Percentiles rank a stretch among this genome's conserved stretches.
Evolutionary conservation across 2,797 vertebrate species (phyloP).

Genomic region (Parambassis ranga): DNA sequence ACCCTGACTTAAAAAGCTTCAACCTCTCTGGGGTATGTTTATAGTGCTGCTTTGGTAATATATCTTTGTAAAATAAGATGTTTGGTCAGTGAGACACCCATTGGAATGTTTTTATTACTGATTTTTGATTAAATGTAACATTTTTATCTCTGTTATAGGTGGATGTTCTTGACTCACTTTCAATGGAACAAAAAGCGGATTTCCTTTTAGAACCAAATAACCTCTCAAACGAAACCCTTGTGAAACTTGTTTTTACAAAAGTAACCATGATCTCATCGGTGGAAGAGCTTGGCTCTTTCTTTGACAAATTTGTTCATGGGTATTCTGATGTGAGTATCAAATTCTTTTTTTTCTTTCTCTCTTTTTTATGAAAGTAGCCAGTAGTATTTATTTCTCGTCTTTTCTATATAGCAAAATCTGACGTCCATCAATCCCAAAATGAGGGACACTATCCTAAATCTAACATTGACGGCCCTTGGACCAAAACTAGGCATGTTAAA

Average conservation of each 20-base stretch:
- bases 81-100: no score
- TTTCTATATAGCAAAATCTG: constrained; percentile 50
- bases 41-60: no score
- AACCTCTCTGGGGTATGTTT: constrained; percentile 17
- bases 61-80: no score
- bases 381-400: no score
- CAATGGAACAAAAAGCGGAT: constrained; percentile 48
- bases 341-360: no score
- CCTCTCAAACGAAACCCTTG: constrained; percentile 43
- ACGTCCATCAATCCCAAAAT: constrained; percentile 32
- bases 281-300: constrained; percentile 45
- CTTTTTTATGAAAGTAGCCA: no score
- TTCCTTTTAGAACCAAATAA: constrained; percentile 49
- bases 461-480: constrained; percentile 44
- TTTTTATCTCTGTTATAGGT: constrained; percentile 16
- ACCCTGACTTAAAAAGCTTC: constrained; percentile 16
- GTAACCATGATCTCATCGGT: background rate
- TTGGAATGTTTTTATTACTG: no score
- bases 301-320: constrained; percentile 19
- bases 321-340: constrained; percentile 28
- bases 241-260: constrained; percentile 17
- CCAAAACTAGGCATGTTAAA: constrained; percentile 25
- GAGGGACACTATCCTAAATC: constrained; percentile 49
- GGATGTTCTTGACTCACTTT: constrained; percentile 26
- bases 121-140: no score